phyloP scores from a whole-genome alignment of 2,797 vertebrate species.

The Botia kubotai region DNA sequence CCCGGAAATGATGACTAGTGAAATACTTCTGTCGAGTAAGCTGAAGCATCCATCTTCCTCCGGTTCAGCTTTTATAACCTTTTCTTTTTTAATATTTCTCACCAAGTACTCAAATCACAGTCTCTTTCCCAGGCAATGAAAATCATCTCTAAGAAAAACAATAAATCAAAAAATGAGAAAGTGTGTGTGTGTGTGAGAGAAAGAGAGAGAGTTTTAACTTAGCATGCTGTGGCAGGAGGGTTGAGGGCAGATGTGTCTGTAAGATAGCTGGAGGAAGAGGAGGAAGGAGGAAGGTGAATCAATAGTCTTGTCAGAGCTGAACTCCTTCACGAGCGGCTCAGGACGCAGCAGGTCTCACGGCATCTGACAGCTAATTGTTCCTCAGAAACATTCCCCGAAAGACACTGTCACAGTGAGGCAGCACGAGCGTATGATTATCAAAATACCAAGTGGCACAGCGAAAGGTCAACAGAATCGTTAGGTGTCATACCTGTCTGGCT shows the following conservation, averaged over 20 bases:
- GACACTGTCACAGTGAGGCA: constrained; percentile 28
- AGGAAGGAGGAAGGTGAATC: constrained; percentile 45
- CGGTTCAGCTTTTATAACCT: constrained; percentile 29
- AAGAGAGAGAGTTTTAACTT: background rate
- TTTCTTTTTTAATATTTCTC: constrained; percentile 28
- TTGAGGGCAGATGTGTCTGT: constrained; percentile 12
- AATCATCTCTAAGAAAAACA: constrained; percentile 30
- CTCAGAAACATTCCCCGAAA: constrained; percentile 28
- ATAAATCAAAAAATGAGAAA: constrained; percentile 6
- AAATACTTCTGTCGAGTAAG: constrained; percentile 43
- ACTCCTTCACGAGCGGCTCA: constrained; percentile 18
- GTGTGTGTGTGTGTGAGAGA: background rate
- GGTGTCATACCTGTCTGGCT: constrained; percentile 51
- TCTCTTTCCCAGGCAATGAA: constrained; percentile 16
- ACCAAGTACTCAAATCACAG: constrained; percentile 8
- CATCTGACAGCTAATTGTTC: constrained; percentile 59
- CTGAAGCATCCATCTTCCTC: constrained; percentile 32
- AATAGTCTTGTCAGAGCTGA: constrained; percentile 50
- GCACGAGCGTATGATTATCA: constrained; percentile 49
- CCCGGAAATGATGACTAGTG: constrained; percentile 37
- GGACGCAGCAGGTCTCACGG: constrained; percentile 5
- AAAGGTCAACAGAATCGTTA: constrained; percentile 58
- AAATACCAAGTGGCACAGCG: constrained; percentile 48
- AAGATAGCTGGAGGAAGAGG: constrained; percentile 34
- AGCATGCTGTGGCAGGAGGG: background rate